A percentile compares a stretch with the other conserved stretches of the same genome.
Conservation (phyloP, 2,113 vertebrate genomes). For the Melanerpes aurifrons region DNA sequence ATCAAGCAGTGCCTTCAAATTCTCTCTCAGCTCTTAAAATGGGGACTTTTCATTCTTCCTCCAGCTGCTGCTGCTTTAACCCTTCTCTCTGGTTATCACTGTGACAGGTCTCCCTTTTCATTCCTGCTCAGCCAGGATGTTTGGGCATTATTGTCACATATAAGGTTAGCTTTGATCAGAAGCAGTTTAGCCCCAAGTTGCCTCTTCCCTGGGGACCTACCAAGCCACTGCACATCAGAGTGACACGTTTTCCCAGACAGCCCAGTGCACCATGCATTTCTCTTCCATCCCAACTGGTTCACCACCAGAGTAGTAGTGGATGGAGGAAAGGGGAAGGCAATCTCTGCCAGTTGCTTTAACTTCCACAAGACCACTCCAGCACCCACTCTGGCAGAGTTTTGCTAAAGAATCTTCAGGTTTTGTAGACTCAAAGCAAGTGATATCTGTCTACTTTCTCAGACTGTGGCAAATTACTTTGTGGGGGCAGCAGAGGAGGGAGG, state of each 20-base stretch:
- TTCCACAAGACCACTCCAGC: not conserved
- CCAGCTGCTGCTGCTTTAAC: not conserved
- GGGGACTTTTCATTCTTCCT: not conserved
- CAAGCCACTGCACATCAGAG: not conserved
- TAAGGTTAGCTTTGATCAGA: not conserved
- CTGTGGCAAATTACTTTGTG: not conserved
- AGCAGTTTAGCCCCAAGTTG: accelerated
- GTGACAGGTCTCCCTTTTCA: not conserved
- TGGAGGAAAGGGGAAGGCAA: not conserved
- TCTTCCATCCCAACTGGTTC: not conserved
- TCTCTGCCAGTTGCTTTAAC: not conserved
- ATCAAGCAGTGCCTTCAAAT: not conserved
- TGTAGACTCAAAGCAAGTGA: not conserved
- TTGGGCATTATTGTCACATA: not conserved
- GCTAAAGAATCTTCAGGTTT: not conserved
- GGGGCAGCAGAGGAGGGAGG: not conserved
- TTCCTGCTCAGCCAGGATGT: not conserved
- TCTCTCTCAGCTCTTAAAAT: not conserved
- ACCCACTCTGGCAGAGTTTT: not conserved
- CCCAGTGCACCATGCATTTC: accelerated
- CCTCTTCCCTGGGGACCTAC: not conserved
- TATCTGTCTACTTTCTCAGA: not conserved
- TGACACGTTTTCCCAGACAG: not conserved
- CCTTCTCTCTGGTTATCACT: not conserved
- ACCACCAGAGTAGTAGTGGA: no score